Evolutionary conservation across 2,888 invertebrate species (phyloP).

Genomic region (Byasa hedistus): DNA sequence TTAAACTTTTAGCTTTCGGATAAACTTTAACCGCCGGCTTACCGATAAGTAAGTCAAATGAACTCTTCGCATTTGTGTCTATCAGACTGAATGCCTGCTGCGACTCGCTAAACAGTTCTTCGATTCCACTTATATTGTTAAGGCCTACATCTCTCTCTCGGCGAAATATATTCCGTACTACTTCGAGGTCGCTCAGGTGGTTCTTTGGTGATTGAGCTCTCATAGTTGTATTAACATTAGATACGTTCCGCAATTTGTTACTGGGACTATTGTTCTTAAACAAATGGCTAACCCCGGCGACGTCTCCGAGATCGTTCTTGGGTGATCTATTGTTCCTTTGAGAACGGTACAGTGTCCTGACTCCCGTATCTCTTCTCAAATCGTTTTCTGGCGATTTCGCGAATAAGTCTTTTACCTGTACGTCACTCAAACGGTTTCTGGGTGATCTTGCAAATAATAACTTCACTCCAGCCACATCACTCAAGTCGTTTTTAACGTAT

Average conservation of each 20-base stretch:
- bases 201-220: constrained; percentile 50
- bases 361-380: constrained; percentile 46
- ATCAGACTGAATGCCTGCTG: constrained; percentile 32
- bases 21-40: constrained; percentile 52
- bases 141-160: constrained; percentile 38
- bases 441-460: constrained; percentile 56
- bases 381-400: constrained; percentile 51
- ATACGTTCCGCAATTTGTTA: constrained; percentile 59
- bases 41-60: constrained; percentile 56
- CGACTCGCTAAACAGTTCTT: constrained; percentile 54
- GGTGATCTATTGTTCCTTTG: constrained; percentile 46
- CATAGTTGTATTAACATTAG: constrained; percentile 55
- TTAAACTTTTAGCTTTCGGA: constrained; percentile 58
- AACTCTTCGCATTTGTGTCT: constrained; percentile 39
- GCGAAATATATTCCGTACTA: constrained; percentile 51
- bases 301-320: constrained; percentile 57
- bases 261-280: constrained; percentile 49
- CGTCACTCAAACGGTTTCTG: constrained; percentile 54
- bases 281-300: constrained; percentile 59
- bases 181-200: constrained; percentile 56
- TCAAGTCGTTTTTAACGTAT: constrained; percentile 61
- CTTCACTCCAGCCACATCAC: constrained; percentile 63
- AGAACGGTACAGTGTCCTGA: constrained; percentile 45
- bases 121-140: constrained; percentile 61
- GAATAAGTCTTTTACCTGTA: constrained; percentile 61